Conservation (phyloP, 2,113 vertebrate genomes). For the Tor tambroides region DNA sequence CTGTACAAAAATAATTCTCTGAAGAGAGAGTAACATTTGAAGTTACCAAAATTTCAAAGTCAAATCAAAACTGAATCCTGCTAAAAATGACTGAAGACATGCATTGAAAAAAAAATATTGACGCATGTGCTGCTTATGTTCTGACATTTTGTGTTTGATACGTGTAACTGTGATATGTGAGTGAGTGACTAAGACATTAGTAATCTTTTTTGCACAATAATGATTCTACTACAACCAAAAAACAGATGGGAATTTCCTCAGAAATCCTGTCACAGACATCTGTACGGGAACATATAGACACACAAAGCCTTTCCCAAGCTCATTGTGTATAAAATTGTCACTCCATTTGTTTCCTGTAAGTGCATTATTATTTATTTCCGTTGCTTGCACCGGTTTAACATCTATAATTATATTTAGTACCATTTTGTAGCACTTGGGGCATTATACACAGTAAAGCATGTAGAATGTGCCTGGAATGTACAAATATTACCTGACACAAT, state of each 20-base stretch:
- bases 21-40: too few species aligned
- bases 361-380: constrained; percentile 50
- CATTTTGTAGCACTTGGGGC: constrained; percentile 43
- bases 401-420: constrained; percentile 49
- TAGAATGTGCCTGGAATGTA: constrained; percentile 28
- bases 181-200: neutral
- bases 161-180: neutral
- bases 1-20: neutral
- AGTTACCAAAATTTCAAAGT: too few species aligned
- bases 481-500: constrained; percentile 50
- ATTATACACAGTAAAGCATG: constrained; percentile 28
- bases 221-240: neutral
- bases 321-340: constrained; percentile 39
- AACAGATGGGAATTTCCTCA: constrained; percentile 20
- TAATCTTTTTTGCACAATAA: neutral
- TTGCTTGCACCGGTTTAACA: constrained; percentile 41
- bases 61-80: neutral
- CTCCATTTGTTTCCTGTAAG: constrained; percentile 53
- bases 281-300: constrained; percentile 9
- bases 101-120: neutral
- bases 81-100: neutral
- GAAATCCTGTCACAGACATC: constrained; percentile 42
- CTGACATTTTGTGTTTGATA: neutral
- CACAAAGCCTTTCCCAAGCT: constrained; percentile 13
- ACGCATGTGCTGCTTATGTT: neutral